Evolutionary conservation across 2,797 vertebrate genomes (phyloP).

Genomic region (Cossypha polioptera): DNA sequence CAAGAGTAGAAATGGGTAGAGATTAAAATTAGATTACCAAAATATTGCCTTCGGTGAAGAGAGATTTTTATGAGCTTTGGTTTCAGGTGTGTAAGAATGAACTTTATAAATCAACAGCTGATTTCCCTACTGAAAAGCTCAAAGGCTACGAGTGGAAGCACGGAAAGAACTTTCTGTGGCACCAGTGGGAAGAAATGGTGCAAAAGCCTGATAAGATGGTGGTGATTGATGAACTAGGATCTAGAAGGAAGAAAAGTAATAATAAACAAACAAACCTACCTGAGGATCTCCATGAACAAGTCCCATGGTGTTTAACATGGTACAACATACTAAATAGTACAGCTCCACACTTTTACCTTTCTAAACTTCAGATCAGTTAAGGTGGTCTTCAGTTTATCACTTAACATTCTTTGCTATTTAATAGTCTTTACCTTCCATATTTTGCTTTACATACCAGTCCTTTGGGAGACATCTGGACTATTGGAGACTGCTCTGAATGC

Average conservation of each 20-base stretch:
- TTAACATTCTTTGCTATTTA: background rate
- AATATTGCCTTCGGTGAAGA: background rate
- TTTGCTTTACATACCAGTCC: background rate
- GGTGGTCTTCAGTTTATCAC: background rate
- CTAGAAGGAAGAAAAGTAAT: background rate
- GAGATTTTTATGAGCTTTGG: conserved; percentile 14
- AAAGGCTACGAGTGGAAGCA: background rate
- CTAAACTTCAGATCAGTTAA: background rate
- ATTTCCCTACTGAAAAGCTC: conserved; percentile 16
- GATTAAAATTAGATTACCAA: conserved; percentile 19
- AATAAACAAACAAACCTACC: background rate
- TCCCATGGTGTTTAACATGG: background rate
- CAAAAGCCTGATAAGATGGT: background rate
- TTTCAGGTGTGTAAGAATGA: background rate
- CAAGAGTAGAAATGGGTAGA: background rate
- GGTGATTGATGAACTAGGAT: background rate
- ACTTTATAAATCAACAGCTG: conserved; percentile 27
- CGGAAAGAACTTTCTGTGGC: background rate
- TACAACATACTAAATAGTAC: background rate
- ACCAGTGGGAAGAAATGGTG: background rate
- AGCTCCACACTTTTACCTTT: background rate
- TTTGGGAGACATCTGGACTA: background rate
- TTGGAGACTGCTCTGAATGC: background rate
- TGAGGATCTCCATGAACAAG: background rate
- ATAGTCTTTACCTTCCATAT: background rate